A percentile compares a stretch with the other conserved stretches of the same genome.
These are phyloP conservation scores for Sylvia atricapilla DNA, from an alignment of 2,113 vertebrate species.

Conservation along the genomic window DNA sequence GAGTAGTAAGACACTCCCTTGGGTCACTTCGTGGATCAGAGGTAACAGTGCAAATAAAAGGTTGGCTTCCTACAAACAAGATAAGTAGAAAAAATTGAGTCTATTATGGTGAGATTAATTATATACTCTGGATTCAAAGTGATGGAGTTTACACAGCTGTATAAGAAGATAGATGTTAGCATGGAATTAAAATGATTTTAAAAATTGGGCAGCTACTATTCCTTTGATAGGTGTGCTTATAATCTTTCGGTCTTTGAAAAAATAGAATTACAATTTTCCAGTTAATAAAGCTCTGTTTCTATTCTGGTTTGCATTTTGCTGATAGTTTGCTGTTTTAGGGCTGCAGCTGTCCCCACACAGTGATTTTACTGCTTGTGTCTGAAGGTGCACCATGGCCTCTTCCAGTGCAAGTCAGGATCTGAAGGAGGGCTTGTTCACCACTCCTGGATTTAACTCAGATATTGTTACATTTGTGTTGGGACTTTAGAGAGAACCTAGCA, in stretches of 20 bases:
- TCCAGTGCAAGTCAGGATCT: not conserved
- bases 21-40: not conserved
- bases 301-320: not conserved
- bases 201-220: not conserved
- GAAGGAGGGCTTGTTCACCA: not conserved
- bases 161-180: not conserved
- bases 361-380: not conserved
- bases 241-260: not conserved
- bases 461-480: not conserved
- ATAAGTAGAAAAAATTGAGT: not conserved
- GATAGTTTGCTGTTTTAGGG: not conserved
- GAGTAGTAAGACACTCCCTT: not conserved
- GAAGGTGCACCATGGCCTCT: not conserved
- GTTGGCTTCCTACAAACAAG: not conserved
- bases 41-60: not conserved
- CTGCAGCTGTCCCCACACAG: not conserved
- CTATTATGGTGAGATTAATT: not conserved
- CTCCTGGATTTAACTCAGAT: not conserved
- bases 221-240: not conserved
- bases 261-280: no score
- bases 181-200: not conserved
- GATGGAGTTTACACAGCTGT: not conserved
- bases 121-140: not conserved
- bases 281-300: not conserved
- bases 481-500: not conserved